Evolutionary conservation across 2,113 vertebrate genomes (phyloP), one percentile per base, ranked within the genome.

Genomic region (Oriolus oriolus): DNA sequence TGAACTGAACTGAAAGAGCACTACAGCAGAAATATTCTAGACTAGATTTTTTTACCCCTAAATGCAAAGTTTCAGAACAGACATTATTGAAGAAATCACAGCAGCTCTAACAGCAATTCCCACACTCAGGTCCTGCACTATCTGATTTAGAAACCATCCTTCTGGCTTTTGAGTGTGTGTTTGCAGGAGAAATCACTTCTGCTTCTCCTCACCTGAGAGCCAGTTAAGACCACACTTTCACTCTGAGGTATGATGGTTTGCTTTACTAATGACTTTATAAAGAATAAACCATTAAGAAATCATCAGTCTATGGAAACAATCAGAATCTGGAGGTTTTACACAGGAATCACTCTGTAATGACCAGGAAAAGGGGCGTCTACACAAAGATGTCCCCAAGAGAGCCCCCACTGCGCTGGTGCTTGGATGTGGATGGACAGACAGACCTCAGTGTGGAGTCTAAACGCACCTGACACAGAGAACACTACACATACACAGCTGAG

Each of bases 401-500:
- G 60, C 23, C 52, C 45, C 22, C 22, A 12, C 10, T 16, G 41
- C 0, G 1, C 39, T 3, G 6, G 2, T 4, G 8, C 42, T 26
- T 19, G 31, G 54, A 16, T 0, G 3, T 2, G 52, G 37, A 54
- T 1, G 5, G 4, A 37, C 37, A 35, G 53, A 22, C 11, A 2
- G 6, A 52, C 42, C 33, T 23, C 8, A 24, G 57, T 0, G 1
- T 0, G 6, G 41, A 70, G 80, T 4, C 56, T 14, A 2, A 59
- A 66, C 24, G 69, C 1, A 3, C 21, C 4, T 26, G 17, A 22
- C 7, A 7, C 35, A 11, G 42, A 30, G 35, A 73, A n/a, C 9
- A 26, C 37, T 2, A 5, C 3, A 30, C 59, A 50, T 8, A 41
- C 54, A 45, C 7, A 49, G 69, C 77, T 39, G 68, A 87, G 20